Evolutionary conservation across 2,888 invertebrate genomes (phyloP).

Genomic region (Dynastes tityus): DNA sequence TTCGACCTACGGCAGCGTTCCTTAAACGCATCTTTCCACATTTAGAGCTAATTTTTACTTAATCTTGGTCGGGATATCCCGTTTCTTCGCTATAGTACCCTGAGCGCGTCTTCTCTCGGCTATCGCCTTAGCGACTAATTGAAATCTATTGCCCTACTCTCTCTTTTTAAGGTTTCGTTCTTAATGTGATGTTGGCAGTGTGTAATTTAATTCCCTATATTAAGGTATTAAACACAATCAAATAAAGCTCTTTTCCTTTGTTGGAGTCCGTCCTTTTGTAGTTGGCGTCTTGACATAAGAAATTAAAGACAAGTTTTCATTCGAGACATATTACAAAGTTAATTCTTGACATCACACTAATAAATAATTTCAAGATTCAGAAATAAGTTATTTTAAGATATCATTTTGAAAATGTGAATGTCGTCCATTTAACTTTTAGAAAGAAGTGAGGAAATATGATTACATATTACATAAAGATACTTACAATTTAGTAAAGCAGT

Average conservation of each 20-base stretch:
- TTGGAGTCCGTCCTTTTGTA: background rate
- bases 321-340: no score
- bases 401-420: no score
- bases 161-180: constrained; percentile 27
- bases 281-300: background rate
- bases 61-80: constrained; percentile 35
- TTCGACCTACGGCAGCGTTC: constrained; percentile 21
- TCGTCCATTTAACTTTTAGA: no score
- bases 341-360: no score
- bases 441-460: no score
- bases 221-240: constrained; percentile 39
- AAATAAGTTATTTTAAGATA: no score
- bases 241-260: constrained; percentile 27
- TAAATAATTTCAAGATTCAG: no score
- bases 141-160: constrained; percentile 43
- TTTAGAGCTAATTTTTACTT: constrained; percentile 45
- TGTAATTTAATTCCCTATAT: constrained; percentile 43
- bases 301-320: no score
- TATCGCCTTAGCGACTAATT: constrained; percentile 36
- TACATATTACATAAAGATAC: no score
- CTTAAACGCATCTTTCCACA: constrained; percentile 41
- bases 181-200: constrained; percentile 40
- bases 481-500: no score
- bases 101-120: constrained; percentile 2
- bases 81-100: constrained; percentile 3